These are phyloP conservation scores for Lampris incognitus DNA, from an alignment of 2,113 vertebrate species.

Conservation along the genomic window DNA sequence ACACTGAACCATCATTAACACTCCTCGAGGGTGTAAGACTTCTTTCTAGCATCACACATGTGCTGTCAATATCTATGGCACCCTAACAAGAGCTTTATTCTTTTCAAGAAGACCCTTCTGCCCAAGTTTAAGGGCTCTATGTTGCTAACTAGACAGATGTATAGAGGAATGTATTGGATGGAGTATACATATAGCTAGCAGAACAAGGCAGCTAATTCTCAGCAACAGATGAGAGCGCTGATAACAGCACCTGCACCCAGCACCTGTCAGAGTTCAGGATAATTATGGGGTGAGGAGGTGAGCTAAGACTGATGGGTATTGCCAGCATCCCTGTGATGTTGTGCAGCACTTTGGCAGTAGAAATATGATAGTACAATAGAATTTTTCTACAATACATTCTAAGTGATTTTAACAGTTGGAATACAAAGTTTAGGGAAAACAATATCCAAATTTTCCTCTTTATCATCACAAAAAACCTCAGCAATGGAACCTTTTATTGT, in stretches of 20 bases:
- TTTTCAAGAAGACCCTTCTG: constrained; percentile 45
- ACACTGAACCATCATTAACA: constrained; percentile 72
- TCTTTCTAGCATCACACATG: constrained; percentile 52
- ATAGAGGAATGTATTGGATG: constrained; percentile 12
- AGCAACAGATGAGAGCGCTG: constrained; percentile 54
- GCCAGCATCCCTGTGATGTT: constrained; percentile 23
- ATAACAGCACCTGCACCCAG: constrained; percentile 66
- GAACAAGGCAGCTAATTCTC: constrained; percentile 61
- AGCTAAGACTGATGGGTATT: constrained; percentile 32
- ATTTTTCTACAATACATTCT: neutral
- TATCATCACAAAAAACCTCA: constrained; percentile 1
- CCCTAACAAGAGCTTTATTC: constrained; percentile 34
- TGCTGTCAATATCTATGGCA: constrained; percentile 22
- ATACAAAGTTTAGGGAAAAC: constrained; percentile 2
- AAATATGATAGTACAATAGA: constrained; percentile 21
- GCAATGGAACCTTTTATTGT: neutral
- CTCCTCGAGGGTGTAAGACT: constrained; percentile 44
- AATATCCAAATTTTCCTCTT: constrained; percentile 18
- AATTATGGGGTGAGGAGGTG: constrained; percentile 45
- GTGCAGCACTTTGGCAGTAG: neutral
- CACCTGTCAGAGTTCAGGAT: constrained; percentile 53
- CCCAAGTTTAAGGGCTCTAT: constrained; percentile 11
- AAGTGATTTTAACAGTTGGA: too few relatives aligned
- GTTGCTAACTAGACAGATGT: constrained; percentile 36
- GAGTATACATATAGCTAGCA: constrained; percentile 44